phyloP scores from a whole-genome alignment of 2,888 invertebrate genomes.

The Ethmia dodecea region DNA sequence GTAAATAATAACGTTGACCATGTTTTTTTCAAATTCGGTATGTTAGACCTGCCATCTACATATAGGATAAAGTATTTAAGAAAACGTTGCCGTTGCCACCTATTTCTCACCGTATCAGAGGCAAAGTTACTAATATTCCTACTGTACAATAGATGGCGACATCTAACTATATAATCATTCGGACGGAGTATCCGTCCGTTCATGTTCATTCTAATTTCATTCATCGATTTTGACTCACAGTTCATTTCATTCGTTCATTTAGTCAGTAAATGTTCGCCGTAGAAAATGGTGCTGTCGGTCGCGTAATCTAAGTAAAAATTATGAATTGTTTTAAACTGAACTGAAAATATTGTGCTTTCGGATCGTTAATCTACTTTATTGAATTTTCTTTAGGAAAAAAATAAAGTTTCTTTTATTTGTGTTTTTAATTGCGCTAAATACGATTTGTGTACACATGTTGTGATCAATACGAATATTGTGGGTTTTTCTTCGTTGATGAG shows the following conservation, averaged over 20 bases:
- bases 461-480: conserved; percentile 54
- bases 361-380: conserved; percentile 1
- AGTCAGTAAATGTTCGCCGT: conserved; percentile 34
- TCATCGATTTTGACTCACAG: conserved; percentile 3
- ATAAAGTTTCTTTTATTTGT: neutral
- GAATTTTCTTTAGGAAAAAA: neutral
- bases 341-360: conserved; percentile 5
- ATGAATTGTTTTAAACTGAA: conserved; percentile 32
- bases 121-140: too few relatives aligned
- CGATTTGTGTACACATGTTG: conserved; percentile 33
- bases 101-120: too few relatives aligned
- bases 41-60: too few relatives aligned
- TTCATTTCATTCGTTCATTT: conserved; percentile 26
- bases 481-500: conserved; percentile 35
- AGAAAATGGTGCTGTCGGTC: conserved; percentile 25
- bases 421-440: neutral
- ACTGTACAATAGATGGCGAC: conserved; percentile 18
- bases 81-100: too few relatives aligned
- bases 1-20: too few relatives aligned
- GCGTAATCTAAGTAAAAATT: conserved; percentile 21
- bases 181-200: conserved; percentile 15
- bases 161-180: neutral
- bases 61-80: too few relatives aligned
- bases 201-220: conserved; percentile 26
- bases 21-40: too few relatives aligned